Percentiles rank a stretch among this genome's conserved stretches.
These are phyloP conservation scores for Cephalopterus ornatus DNA, from an alignment of 2,113 vertebrate species.

Conservation along the genomic window DNA sequence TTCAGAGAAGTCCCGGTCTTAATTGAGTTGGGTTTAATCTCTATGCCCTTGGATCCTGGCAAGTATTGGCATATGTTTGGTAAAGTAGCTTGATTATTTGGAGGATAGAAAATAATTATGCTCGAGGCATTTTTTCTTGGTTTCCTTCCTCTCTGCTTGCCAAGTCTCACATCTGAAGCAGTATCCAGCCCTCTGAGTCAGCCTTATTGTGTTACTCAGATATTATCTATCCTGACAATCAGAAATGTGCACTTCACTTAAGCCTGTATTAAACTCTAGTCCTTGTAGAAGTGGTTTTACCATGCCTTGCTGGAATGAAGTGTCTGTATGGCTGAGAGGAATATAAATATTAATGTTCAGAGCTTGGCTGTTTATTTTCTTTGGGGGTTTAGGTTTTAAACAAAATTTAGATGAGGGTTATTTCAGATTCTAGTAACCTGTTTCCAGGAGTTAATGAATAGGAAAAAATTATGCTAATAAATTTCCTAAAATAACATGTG, in stretches of 20 bases:
- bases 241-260: background rate
- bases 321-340: background rate
- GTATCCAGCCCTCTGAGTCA: background rate
- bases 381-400: background rate
- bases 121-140: background rate
- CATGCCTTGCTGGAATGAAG: background rate
- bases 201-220: background rate
- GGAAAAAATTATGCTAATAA: background rate
- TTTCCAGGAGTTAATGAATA: background rate
- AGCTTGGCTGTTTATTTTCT: background rate
- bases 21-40: background rate
- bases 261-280: background rate
- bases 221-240: background rate
- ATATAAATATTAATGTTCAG: background rate
- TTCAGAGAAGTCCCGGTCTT: background rate
- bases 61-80: background rate
- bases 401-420: background rate
- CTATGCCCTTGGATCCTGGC: background rate
- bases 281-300: background rate
- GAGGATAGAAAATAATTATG: background rate
- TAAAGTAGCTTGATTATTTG: background rate
- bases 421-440: background rate
- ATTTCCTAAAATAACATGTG: background rate
- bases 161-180: background rate
- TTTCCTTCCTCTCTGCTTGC: constrained; percentile 15